A percentile compares a stretch with the other conserved stretches of the same genome.
Evolutionary conservation across 1,140 invertebrate genomes (phyloP).

Genomic region (Philopotamus ludificatus): DNA sequence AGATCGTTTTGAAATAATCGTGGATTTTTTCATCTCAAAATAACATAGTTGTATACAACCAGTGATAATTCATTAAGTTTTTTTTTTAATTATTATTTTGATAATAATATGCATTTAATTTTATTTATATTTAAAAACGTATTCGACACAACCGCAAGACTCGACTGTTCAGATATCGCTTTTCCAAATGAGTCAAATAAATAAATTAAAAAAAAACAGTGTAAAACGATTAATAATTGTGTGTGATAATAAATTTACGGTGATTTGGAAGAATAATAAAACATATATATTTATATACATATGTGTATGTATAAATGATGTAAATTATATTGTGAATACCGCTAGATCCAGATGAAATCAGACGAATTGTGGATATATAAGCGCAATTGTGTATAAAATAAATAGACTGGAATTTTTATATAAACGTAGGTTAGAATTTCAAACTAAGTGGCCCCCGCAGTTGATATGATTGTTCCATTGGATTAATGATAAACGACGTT

Average conservation of each 20-base stretch:
- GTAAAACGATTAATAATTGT: too few species aligned
- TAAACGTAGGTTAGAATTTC: slow-evolving; percentile 15
- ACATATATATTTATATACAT: slow-evolving; percentile 12
- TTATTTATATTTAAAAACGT: too few species aligned
- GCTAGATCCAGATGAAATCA: slow-evolving; percentile 15
- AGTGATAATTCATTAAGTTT: too few species aligned
- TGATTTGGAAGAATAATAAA: slow-evolving; percentile 20
- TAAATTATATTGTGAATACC: slow-evolving; percentile 12
- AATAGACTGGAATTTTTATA: slow-evolving; percentile 27
- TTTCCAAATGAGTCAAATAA: too few species aligned
- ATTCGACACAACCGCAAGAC: too few species aligned
- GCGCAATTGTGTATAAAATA: slow-evolving; percentile 15
- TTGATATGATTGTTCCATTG: slow-evolving; percentile 30
- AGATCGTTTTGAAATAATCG: too few species aligned
- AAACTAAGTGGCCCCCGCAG: slow-evolving; percentile 16
- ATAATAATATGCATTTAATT: too few species aligned
- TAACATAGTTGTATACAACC: too few species aligned
- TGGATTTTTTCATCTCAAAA: too few species aligned
- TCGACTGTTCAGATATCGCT: too few species aligned
- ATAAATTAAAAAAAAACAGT: too few species aligned
- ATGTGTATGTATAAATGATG: slow-evolving; percentile 12
- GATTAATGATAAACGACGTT: neutral
- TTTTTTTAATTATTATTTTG: too few species aligned
- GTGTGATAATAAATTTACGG: slow-evolving; percentile 23
- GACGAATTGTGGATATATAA: slow-evolving; percentile 11